Evolutionary conservation across 2,113 vertebrate species (phyloP), one percentile per base, ranked within the genome.

Genomic region (Protobothrops mucrosquamatus): DNA sequence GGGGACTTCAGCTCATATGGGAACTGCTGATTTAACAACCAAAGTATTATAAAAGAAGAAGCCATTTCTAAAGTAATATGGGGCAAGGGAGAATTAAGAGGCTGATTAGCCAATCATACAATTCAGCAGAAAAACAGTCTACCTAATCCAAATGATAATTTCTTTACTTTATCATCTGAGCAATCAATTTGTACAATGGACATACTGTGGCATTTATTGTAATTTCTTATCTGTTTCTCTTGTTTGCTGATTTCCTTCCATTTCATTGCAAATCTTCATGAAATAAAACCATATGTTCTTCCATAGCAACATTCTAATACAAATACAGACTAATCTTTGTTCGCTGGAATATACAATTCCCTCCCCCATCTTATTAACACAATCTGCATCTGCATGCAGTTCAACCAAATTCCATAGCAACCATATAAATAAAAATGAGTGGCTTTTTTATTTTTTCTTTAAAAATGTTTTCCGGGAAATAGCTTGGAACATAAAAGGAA

Each of bases 271-370:
- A 89, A 96, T 94, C 97, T 96, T 95, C 93, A 96, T 93, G 97
- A 97, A 98, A 98, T 96, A 97, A 97, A 97, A 97, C 96, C 97
- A 97, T 96, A 97, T 97, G 97, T 95, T 96, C 94, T 97, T 94
- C 96, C 97, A 97, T 97, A 96, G 97, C 97, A 97, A 98, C 97
- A 95, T 46, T 96, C 94, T 96, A 95, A 98, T 92, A 97, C 97
- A 98, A 98, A 97, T 96, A 98, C 91, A 91, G 95, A 89, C 87
- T 93, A 95, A 97, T 96, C 97, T 97, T 97, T 95, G 96, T 96
- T 93, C 91, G 90, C 85, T 96, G 95, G 94, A 96, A 94, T 93
- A 97, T 95, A 97, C 93, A 94, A 96, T 91, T 94, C 94, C 94
- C 95, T 39, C 96, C 94, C 95, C 88, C 93, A 95, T 7, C n/a